Percentiles rank a stretch among this genome's conserved stretches.
phyloP scores from a whole-genome alignment of 2,888 invertebrate genomes.

The Augochlorella aurata region DNA sequence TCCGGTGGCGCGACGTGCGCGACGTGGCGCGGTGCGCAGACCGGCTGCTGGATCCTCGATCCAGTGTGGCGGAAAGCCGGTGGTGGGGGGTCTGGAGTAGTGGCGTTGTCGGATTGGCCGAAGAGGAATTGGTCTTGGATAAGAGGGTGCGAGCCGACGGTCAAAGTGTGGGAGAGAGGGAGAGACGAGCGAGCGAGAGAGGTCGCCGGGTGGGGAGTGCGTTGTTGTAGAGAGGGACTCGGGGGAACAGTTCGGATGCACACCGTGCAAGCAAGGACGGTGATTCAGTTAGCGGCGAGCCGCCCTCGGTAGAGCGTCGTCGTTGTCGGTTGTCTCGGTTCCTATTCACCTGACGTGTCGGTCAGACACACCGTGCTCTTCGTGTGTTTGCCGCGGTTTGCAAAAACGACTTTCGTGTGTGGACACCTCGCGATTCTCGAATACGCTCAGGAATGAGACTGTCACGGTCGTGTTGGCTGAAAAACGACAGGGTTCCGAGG shows the following conservation, averaged over 20 bases:
- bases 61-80: constrained; percentile 48
- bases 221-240: constrained; percentile 71
- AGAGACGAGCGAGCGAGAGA: constrained; percentile 31
- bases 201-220: constrained; percentile 53
- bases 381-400: constrained; percentile 7
- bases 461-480: constrained; percentile 13
- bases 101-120: constrained; percentile 62
- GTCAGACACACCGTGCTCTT: constrained; percentile 1
- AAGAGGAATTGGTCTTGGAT: constrained; percentile 51
- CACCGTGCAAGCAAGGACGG: constrained; percentile 70
- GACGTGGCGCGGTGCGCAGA: constrained; percentile 18
- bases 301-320: constrained; percentile 72
- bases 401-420: constrained; percentile 4
- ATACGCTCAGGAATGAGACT: constrained; percentile 34
- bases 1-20: constrained; percentile 49
- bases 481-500: constrained; percentile 18
- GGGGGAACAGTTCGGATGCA: constrained; percentile 71
- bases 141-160: constrained; percentile 57
- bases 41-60: constrained; percentile 60
- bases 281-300: constrained; percentile 80
- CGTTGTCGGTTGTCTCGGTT: constrained; percentile 39
- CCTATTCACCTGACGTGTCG: constrained; percentile 5
- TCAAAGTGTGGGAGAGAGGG: constrained; percentile 36
- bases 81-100: constrained; percentile 43
- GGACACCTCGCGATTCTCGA: not conserved